These are phyloP conservation scores for Podarcis siculus DNA, from an alignment of 2,797 vertebrate genomes.

Conservation along the genomic window DNA sequence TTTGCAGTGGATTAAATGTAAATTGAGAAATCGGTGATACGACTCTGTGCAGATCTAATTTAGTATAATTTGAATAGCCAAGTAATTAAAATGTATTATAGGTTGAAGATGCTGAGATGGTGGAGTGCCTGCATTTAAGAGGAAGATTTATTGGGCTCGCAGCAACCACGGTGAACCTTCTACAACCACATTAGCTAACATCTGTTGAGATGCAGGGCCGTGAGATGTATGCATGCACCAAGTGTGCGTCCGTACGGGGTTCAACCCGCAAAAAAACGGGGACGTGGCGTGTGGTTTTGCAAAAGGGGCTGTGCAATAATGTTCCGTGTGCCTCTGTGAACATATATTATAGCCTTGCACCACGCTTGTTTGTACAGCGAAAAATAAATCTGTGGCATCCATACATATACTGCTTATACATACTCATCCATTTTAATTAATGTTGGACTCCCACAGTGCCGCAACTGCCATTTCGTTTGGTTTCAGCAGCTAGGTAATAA, in stretches of 20 bases:
- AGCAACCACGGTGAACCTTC: conserved; percentile 77
- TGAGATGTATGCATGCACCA: conserved; percentile 25
- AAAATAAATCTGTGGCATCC: conserved; percentile 4
- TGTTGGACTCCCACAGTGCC: conserved; percentile 60
- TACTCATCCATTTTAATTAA: conserved; percentile 65
- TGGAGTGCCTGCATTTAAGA: conserved; percentile 79
- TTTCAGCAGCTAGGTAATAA: conserved; percentile 69
- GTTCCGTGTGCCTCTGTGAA: background rate
- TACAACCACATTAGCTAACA: conserved; percentile 78
- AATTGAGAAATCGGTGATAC: conserved; percentile 73
- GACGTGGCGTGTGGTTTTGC: conserved; percentile 33
- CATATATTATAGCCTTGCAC: background rate
- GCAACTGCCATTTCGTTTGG: conserved; percentile 55
- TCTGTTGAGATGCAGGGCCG: conserved; percentile 70
- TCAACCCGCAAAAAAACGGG: conserved; percentile 45
- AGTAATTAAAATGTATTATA: conserved; percentile 86
- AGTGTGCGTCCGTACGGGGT: conserved; percentile 32
- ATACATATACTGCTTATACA: conserved; percentile 11
- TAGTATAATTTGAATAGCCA: conserved; percentile 77
- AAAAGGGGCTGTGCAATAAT: conserved; percentile 43
- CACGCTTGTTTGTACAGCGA: background rate
- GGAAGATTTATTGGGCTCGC: conserved; percentile 81
- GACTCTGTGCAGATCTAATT: conserved; percentile 75
- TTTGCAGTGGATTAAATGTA: conserved; percentile 71
- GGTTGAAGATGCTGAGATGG: conserved; percentile 77